A percentile compares a stretch with the other conserved stretches of the same genome.
Evolutionary conservation across 2,797 vertebrate species (phyloP).

Genomic region (Chloroceryle inda): DNA sequence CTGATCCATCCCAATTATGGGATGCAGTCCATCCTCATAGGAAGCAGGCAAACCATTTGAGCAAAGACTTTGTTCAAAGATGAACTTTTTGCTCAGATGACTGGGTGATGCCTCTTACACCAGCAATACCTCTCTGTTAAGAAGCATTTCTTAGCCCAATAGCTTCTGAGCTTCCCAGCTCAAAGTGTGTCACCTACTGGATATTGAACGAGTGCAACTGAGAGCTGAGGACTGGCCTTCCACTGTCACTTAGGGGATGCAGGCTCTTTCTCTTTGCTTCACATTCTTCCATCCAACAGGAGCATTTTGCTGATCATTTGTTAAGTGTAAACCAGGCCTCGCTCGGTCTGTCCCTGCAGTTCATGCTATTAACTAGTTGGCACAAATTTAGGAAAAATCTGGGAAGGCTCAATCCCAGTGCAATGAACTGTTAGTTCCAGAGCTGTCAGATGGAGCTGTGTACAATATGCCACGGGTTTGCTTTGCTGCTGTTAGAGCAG

Average conservation of each 20-base stretch:
- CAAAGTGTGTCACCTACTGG: neutral
- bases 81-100: neutral
- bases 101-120: neutral
- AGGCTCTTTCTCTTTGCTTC: neutral
- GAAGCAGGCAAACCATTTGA: neutral
- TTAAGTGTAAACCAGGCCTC: neutral
- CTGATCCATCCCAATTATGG: neutral
- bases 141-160: neutral
- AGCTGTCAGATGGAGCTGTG: neutral
- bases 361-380: neutral
- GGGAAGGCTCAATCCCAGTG: neutral
- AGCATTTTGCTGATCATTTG: conserved; percentile 3
- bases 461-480: neutral
- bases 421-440: conserved; percentile 7
- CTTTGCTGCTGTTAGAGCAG: neutral
- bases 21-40: neutral
- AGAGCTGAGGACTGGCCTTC: neutral
- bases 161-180: neutral
- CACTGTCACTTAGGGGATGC: neutral
- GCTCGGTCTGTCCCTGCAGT: neutral
- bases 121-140: neutral
- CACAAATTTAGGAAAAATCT: conserved; percentile 40
- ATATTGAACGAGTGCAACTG: neutral
- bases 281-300: neutral
- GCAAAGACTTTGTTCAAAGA: neutral